phyloP scores from a whole-genome alignment of 2,113 vertebrate species.

The Sphyrna mokarran region DNA sequence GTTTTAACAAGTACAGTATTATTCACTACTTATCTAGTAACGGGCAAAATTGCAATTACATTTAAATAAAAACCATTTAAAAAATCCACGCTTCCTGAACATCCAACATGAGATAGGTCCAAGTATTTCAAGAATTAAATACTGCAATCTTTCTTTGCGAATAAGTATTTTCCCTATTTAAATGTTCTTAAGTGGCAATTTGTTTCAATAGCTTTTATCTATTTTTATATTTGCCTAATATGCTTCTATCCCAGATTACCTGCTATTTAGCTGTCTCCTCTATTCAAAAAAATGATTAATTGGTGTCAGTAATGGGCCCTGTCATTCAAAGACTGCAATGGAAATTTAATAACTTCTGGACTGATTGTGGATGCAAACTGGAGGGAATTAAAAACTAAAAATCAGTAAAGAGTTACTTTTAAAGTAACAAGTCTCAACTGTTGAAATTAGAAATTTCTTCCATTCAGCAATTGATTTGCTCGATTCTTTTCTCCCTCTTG shows the following conservation, averaged over 20 bases:
- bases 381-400: neutral
- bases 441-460: neutral
- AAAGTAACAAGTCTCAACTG: neutral
- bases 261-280: neutral
- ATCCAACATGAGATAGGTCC: neutral
- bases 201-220: neutral
- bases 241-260: neutral
- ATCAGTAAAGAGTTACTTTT: neutral
- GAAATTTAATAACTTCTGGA: neutral
- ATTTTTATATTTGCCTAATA: neutral
- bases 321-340: neutral
- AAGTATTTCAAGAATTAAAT: neutral
- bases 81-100: neutral
- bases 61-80: neutral
- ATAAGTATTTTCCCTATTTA: neutral
- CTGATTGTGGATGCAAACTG: neutral
- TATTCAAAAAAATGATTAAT: neutral
- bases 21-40: neutral
- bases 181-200: neutral
- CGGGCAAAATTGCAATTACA: too few relatives aligned
- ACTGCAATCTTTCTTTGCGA: neutral
- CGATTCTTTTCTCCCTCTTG: neutral
- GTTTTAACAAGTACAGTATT: neutral
- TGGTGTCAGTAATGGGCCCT: neutral
- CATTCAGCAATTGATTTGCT: neutral